Conservation (phyloP, 2,888 invertebrate species). For the Fabriciana adippe region DNA sequence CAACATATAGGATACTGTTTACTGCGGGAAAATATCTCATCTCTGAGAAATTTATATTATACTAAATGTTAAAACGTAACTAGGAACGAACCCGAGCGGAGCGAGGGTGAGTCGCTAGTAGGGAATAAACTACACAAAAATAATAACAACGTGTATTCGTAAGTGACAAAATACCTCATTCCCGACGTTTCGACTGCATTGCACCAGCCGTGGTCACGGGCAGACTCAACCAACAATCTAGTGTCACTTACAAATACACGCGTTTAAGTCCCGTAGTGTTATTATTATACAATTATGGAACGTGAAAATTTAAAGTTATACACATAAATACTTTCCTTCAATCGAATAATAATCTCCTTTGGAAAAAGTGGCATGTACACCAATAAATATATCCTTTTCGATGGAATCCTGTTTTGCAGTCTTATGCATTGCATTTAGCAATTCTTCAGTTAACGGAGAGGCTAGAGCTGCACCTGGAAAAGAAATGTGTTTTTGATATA, state of each 20-base stretch:
- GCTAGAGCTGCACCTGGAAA: slow-evolving; percentile 47
- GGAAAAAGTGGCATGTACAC: slow-evolving; percentile 49
- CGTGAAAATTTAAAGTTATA: neutral
- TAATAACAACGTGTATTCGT: no score
- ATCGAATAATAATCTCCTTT: slow-evolving; percentile 49
- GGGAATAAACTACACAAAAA: no score
- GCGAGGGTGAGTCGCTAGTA: no score
- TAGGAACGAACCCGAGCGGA: no score
- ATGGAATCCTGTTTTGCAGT: slow-evolving; percentile 28
- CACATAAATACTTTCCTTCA: slow-evolving; percentile 44
- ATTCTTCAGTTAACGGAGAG: slow-evolving; percentile 42
- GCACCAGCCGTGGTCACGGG: no score
- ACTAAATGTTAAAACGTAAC: no score
- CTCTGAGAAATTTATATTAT: no score
- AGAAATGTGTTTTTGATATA: neutral
- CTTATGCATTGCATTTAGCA: slow-evolving; percentile 40
- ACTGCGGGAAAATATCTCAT: no score
- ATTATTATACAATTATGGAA: neutral
- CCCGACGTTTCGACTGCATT: no score
- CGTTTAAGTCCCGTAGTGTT: neutral
- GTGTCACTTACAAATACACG: neutral
- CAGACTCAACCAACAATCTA: no score
- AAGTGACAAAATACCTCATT: no score
- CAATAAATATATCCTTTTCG: slow-evolving; percentile 43
- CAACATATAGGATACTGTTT: no score